Percentiles rank a stretch among this genome's conserved stretches.
Evolutionary conservation across 2,113 vertebrate genomes (phyloP).

Genomic region (Tylochromis polylepis): DNA sequence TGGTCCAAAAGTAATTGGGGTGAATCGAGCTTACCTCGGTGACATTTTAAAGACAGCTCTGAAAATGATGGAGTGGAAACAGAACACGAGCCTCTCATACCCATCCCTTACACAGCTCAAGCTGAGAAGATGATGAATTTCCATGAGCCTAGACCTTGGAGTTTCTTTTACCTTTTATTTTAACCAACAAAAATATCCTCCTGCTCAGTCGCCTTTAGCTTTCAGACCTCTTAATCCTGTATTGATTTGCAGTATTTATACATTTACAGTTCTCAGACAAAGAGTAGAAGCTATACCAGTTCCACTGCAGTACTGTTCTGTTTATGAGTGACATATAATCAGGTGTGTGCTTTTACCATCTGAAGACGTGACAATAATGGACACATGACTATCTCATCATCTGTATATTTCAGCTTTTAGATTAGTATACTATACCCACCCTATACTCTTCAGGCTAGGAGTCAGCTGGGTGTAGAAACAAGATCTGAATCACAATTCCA

Average conservation of each 20-base stretch:
- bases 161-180: not conserved
- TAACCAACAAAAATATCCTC: not conserved
- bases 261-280: not conserved
- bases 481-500: not conserved
- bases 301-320: not conserved
- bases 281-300: not conserved
- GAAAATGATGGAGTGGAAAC: no score
- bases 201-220: not conserved
- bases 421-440: not conserved
- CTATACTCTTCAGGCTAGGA: no score
- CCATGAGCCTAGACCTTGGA: not conserved
- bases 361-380: not conserved
- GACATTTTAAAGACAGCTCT: not conserved
- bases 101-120: not conserved
- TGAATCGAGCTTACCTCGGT: not conserved
- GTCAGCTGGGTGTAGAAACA: not conserved
- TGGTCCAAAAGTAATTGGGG: not conserved
- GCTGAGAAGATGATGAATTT: not conserved
- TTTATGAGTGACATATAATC: not conserved
- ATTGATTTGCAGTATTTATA: not conserved
- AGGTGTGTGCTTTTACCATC: not conserved
- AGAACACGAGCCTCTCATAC: rapidly evolving
- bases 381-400: no score
- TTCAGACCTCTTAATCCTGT: not conserved
- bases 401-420: not conserved